Evolutionary conservation across 2,113 vertebrate genomes (phyloP).

Genomic region (Dipodomys spectabilis): DNA sequence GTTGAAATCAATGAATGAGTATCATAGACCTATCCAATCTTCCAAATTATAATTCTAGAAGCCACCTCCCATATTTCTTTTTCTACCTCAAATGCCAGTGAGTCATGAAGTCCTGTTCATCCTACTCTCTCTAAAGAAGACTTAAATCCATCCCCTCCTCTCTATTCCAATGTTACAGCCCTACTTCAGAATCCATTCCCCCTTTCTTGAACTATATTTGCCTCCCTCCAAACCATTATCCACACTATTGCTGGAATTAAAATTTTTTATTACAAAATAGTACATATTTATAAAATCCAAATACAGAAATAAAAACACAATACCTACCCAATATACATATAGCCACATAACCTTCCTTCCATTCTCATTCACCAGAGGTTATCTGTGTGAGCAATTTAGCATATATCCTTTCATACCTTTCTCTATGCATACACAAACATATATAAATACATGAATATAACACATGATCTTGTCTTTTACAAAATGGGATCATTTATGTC

Average conservation of each 20-base stretch:
- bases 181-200: neutral
- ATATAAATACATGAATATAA: conserved; percentile 63
- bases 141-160: neutral
- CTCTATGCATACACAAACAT: conserved; percentile 53
- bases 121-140: neutral
- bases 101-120: neutral
- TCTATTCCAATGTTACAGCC: neutral
- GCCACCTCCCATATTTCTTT: conserved; percentile 5
- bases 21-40: neutral
- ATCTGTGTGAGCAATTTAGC: conserved; percentile 44
- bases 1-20: conserved; percentile 22
- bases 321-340: conserved; percentile 22
- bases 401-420: conserved; percentile 37
- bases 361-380: conserved; percentile 14
- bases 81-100: neutral
- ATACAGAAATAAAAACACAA: conserved; percentile 76
- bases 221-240: conserved; percentile 60
- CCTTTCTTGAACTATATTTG: conserved; percentile 53
- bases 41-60: conserved; percentile 57
- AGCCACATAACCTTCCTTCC: conserved; percentile 22
- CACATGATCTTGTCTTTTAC: conserved; percentile 53
- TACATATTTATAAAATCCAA: conserved; percentile 64
- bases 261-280: conserved; percentile 75
- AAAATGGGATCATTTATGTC: conserved; percentile 51
- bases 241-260: conserved; percentile 36